These are phyloP conservation scores for Halichoeres trimaculatus DNA, from an alignment of 2,113 vertebrate genomes.

Conservation along the genomic window DNA sequence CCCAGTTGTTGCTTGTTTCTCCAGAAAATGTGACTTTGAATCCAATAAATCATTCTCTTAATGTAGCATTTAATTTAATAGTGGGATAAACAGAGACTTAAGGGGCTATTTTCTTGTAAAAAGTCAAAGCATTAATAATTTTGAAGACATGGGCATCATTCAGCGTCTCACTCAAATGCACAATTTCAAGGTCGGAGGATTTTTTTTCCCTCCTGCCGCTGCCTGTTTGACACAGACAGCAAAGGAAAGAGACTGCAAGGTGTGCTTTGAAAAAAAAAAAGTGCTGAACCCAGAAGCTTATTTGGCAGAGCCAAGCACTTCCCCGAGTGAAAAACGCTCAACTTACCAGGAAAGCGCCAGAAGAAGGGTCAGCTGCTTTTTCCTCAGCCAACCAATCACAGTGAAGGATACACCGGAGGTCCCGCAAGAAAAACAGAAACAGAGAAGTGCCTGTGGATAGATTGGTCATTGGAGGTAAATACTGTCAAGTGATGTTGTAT, in stretches of 20 bases:
- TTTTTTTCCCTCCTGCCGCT: not conserved
- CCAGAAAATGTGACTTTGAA: not conserved
- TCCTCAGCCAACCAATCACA: slow-evolving; percentile 42
- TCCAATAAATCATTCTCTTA: no score
- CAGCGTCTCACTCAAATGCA: not conserved
- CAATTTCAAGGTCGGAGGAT: not conserved
- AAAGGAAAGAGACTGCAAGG: not conserved
- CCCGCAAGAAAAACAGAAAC: slow-evolving; percentile 27
- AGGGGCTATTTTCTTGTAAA: no score
- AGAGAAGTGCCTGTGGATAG: slow-evolving; percentile 29
- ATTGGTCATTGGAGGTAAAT: slow-evolving; percentile 29
- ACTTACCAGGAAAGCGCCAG: slow-evolving; percentile 25
- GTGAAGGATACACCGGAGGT: not conserved
- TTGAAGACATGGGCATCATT: no score
- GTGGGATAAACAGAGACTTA: no score
- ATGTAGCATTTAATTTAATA: no score
- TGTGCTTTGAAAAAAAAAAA: slow-evolving; percentile 30
- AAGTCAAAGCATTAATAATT: no score
- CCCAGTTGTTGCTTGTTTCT: not conserved
- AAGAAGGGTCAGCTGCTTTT: slow-evolving; percentile 26
- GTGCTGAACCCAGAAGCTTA: slow-evolving; percentile 11
- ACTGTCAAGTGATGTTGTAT: slow-evolving; percentile 12
- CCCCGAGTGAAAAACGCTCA: slow-evolving; percentile 31
- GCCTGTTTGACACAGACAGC: slow-evolving; percentile 9
- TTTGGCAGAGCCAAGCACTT: slow-evolving; percentile 26